Evolutionary conservation across 2,113 vertebrate genomes (phyloP), one percentile per base, ranked within the genome.

Genomic region (Pimephales promelas): DNA sequence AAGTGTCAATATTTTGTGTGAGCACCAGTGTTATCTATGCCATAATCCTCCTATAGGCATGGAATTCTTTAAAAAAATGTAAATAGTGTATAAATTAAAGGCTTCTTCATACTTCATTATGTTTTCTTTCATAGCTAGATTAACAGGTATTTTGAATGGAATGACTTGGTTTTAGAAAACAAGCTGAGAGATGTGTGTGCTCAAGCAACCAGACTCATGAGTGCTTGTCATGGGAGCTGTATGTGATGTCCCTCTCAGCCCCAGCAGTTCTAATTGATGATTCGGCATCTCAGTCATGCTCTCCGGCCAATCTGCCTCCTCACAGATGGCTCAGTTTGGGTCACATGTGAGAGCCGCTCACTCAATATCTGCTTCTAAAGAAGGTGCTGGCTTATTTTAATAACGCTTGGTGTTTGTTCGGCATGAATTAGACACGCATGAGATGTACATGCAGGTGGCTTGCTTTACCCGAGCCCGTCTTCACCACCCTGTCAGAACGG

Each of bases 191-290:
- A 82, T 78, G 84, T 16, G 64, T 83, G 76, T 72, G 13, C 82
- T 84, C 10, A n/a, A 56, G 62, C 83, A 87, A 56, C 68, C 70
- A 68, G 59, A 85, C 70, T 70, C 66, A 31, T 31, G 56, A 77
- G 36, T 64, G 73, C 70, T 71, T 75, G 79, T 87, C 82, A 77
- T 61, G 34, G 14, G 72, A 64, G 57, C 73, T 73, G 86, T 36
- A 24, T 84, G 78, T 56, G 22, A 54, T 24, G 79, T 78, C 66
- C 56, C 43, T 74, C 83, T 74, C 72, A 82, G 66, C 43, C 36
- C 83, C 75, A 79, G 73, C 79, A 85, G 80, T 70, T 87, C 74
- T 83, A 83, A 87, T 85, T 59, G 86, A 87, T 87, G 83, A 83
- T 85, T 68, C 49, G 83, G 31, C 57, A 7, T 43, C 31, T 84